Evolutionary conservation across 2,888 invertebrate genomes (phyloP).

Genomic region (Acanthosoma haemorrhoidale): DNA sequence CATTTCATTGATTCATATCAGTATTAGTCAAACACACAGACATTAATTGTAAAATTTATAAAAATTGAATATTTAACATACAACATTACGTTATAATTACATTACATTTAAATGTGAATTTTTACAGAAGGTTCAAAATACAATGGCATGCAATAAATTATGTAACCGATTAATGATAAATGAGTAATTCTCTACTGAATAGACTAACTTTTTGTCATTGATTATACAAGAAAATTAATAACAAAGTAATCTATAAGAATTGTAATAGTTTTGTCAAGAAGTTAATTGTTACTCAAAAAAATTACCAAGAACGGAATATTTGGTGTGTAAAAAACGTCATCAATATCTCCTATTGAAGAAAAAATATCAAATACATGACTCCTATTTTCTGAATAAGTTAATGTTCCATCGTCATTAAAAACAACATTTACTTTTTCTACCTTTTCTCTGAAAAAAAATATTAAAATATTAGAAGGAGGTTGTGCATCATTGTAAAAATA

Average conservation of each 20-base stretch:
- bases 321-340: conserved; percentile 32
- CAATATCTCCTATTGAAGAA: conserved; percentile 33
- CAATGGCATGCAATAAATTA: not conserved
- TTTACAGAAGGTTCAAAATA: not conserved
- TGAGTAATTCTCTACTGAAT: no score
- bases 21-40: no score
- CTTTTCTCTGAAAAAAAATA: conserved; percentile 30
- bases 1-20: no score
- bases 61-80: not conserved
- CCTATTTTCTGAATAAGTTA: conserved; percentile 38
- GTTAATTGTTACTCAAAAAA: no score
- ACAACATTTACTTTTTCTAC: conserved; percentile 26
- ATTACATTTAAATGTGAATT: not conserved
- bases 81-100: not conserved
- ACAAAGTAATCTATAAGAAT: no score
- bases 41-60: not conserved
- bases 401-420: conserved; percentile 33
- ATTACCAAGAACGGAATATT: conserved; percentile 37
- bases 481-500: not conserved
- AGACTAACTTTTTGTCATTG: no score
- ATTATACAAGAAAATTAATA: no score
- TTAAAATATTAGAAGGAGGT: not conserved
- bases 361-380: conserved; percentile 34
- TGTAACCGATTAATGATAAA: no score
- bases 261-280: no score